Base-by-base conservation (phyloP, 92 coral and sea anemone genomes). In the Phenganax stokvisi region DNA sequence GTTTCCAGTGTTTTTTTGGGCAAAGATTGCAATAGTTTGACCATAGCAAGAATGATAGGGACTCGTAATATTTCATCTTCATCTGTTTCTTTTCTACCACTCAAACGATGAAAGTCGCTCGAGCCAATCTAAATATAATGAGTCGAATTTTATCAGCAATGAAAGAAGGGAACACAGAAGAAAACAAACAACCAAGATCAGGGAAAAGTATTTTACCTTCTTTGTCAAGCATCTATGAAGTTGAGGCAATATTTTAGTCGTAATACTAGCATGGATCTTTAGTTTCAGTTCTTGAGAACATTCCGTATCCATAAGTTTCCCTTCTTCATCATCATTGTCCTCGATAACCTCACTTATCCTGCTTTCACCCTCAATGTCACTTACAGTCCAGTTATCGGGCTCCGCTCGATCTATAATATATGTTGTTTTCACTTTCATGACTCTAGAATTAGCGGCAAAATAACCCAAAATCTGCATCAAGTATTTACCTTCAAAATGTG, bases 1-100 rank as follows among this genome's bases (percentile, higher is more conserved):
- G 86, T 67, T 78, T 92, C 97, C 10, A 94, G 89, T 9, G 96
- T 91, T 59, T 89, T 92, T 81, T 90, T 72, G n/a, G 98, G 98
- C 1, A 94, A 73, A 3, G 92, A 89, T 63, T 94, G 97, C 11
- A 94, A 89, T 27, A 94, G 89, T 58, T 94, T 94, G 20, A 94
- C 87, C 88, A 92, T 83, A 25, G 98, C 98, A 10, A 94, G 88
- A 9, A 87, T 89, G 63, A 94, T 85, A 9, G 98, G 98, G 9
- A 94, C 98, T 13, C 97, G 90, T 20, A 94, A 82, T 13, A 93
- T 90, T 62, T 91, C 92, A 53, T 92, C 89, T 51, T 92, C 89
- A 57, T 94, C 98, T 27, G 90, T 89, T 13, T 80, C 88, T 74
- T 94, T 92, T 70, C 83, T 83, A 67, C 86, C 86, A 47, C 96